A percentile compares a stretch with the other conserved stretches of the same genome.
Evolutionary conservation across 2,797 vertebrate genomes (phyloP).

Genomic region (Alfaro cultratus): DNA sequence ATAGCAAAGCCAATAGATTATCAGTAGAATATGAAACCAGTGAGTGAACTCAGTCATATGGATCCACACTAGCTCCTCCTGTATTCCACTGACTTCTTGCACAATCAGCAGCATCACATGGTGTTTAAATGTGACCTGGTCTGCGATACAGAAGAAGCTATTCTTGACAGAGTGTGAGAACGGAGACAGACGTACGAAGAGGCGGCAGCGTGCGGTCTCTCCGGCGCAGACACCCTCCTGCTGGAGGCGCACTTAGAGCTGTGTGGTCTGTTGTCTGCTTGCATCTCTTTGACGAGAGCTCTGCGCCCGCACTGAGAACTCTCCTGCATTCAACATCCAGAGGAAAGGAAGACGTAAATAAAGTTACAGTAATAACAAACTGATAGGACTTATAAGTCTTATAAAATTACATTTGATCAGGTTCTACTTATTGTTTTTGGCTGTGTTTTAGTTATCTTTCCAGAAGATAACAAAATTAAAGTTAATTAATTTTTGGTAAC

Average conservation of each 20-base stretch:
- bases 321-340: conserved; percentile 67
- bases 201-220: conserved; percentile 44
- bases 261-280: conserved; percentile 63
- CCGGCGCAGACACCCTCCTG: conserved; percentile 68
- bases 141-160: conserved; percentile 44
- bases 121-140: conserved; percentile 51
- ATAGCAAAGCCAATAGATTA: neutral
- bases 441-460: no score
- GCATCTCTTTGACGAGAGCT: conserved; percentile 76
- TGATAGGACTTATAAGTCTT: neutral
- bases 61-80: neutral
- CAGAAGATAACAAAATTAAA: no score
- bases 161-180: conserved; percentile 55
- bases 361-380: conserved; percentile 8
- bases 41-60: conserved; percentile 18
- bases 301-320: conserved; percentile 72
- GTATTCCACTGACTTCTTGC: conserved; percentile 27
- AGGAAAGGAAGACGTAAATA: conserved; percentile 21
- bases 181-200: conserved; percentile 58
- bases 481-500: no score
- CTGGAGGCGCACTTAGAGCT: conserved; percentile 5
- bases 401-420: neutral
- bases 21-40: neutral
- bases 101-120: conserved; percentile 55
- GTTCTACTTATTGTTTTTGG: no score